These are phyloP conservation scores for Eupithecia insigniata DNA, from an alignment of 2,888 invertebrate species.

Conservation along the genomic window DNA sequence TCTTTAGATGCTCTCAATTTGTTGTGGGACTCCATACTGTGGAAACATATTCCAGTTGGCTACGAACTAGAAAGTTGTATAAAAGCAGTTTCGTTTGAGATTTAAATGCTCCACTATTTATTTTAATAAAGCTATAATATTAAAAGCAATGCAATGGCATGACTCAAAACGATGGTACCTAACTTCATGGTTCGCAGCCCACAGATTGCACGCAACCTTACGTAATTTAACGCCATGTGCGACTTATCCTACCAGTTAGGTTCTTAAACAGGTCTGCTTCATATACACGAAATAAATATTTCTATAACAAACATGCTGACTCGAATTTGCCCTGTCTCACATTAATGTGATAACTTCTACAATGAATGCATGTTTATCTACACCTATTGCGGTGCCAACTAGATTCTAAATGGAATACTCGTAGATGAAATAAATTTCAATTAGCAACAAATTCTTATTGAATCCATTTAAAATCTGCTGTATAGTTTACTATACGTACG, in stretches of 20 bases:
- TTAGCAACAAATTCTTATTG: slow-evolving; percentile 8
- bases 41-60: no score
- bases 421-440: not conserved
- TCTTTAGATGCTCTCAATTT: no score
- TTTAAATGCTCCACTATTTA: no score
- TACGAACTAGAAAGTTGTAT: no score
- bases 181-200: slow-evolving; percentile 67
- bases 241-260: slow-evolving; percentile 25
- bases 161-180: slow-evolving; percentile 59
- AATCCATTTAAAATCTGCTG: not conserved
- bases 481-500: not conserved
- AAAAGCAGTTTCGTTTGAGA: no score
- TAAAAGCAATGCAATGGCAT: slow-evolving; percentile 47
- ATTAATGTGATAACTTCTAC: slow-evolving; percentile 1
- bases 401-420: slow-evolving; percentile 9
- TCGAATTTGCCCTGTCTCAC: not conserved
- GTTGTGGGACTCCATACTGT: no score
- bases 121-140: no score
- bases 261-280: slow-evolving; percentile 4
- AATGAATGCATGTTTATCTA: not conserved
- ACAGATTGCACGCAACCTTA: slow-evolving; percentile 64
- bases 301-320: not conserved
- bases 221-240: slow-evolving; percentile 60
- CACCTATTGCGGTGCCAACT: not conserved
- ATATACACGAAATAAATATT: not conserved